Conservation (phyloP, 2,888 invertebrate genomes). For the Drosophila parthenogenetica region DNA sequence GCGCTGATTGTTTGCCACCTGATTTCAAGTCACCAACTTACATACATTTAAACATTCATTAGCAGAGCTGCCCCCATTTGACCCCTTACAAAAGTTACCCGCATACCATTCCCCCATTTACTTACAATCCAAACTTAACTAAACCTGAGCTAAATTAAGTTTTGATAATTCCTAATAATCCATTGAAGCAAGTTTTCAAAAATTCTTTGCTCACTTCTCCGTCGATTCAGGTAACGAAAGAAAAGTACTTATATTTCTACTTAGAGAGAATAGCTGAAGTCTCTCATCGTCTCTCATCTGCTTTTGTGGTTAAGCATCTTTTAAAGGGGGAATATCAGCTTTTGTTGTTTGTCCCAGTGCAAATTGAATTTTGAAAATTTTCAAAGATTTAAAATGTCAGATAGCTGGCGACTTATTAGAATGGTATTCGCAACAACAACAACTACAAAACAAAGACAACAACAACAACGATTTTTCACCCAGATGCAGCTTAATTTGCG, state of each 20-base stretch:
- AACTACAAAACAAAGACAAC: conserved; percentile 7
- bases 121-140: conserved; percentile 39
- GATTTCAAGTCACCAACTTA: conserved; percentile 29
- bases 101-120: conserved; percentile 48
- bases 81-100: conserved; percentile 27
- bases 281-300: conserved; percentile 7
- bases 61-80: conserved; percentile 16
- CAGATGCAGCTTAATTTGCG: conserved; percentile 53
- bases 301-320: conserved; percentile 27
- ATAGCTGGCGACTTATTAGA: conserved; percentile 63
- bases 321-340: conserved; percentile 20
- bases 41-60: conserved; percentile 48
- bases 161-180: conserved; percentile 82
- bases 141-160: conserved; percentile 79
- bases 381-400: conserved; percentile 68
- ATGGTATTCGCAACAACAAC: conserved; percentile 33
- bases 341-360: conserved; percentile 64
- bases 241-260: conserved; percentile 1
- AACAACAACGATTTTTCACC: conserved; percentile 14
- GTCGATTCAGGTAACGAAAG: conserved; percentile 52
- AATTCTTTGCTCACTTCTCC: conserved; percentile 74
- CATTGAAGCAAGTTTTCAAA: conserved; percentile 77
- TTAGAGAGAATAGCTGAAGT: conserved; percentile 7
- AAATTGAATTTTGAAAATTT: conserved; percentile 78
- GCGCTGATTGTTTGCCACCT: conserved; percentile 71